Evolutionary conservation across 2,113 vertebrate genomes (phyloP), one percentile per base, ranked within the genome.

Genomic region (Peromyscus leucopus): DNA sequence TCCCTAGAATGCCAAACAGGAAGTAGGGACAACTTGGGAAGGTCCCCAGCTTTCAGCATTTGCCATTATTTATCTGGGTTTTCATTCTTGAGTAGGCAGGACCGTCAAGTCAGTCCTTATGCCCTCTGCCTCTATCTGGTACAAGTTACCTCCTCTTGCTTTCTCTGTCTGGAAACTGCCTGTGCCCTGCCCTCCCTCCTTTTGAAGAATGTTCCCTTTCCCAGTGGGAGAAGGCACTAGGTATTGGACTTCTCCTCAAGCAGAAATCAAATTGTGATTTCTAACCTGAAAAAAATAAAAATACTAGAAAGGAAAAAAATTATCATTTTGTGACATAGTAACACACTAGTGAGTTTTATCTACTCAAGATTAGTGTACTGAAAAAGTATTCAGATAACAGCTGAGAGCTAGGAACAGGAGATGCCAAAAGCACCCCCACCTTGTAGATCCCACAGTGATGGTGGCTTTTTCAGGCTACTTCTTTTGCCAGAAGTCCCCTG

Each of bases 331-430:
- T 4, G 3, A 98, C 97, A 97, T 21, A 36, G 71, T 97, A 98
- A 98, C 96, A 96, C 98, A 91, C 96, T 96, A 96, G 96, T 57
- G 63, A 95, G 92, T 79, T 98, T 42, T 42, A 42, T 42, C 42
- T 98, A 98, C 97, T 87, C 96, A 97, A 97, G 97, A 80, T 95
- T 93, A 97, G 93, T 79, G 46, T 16, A 55, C 19, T 33, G 5
- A 48, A 79, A 79, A 79, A 79, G 15, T 21, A 55, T 55, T 79
- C 28, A 79, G 7, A 4, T 96, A 86, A 96, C 80, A 96, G 82
- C 63, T 79, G 96, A 95, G 83, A 90, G 92, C 94, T 80, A 72
- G 88, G 88, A 76, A 76, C 94, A 95, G 93, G 88, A 96, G 93
- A 90, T 72, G 75, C 94, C 72, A 0, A 96, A 69, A 92, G n/a